Evolutionary conservation across 2,797 vertebrate genomes (phyloP), one percentile per base, ranked within the genome.

Genomic region (Anas acuta): DNA sequence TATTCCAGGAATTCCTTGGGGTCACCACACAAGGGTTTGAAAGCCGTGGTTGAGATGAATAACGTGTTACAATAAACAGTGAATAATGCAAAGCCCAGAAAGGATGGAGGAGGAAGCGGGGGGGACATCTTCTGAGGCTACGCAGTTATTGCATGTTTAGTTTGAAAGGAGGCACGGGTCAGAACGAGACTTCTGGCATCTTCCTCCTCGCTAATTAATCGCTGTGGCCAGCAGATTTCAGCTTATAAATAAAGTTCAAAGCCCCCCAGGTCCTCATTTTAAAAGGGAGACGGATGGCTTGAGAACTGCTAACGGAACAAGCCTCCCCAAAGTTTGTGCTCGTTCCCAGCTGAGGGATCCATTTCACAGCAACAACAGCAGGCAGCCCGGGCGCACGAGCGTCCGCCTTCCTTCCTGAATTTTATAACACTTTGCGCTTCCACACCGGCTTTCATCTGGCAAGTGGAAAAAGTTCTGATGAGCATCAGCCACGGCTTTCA

Each of bases 181-280:
- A 90, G 43, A 88, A 56, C 1, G 21, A 95, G 81, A 87, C 69
- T 94, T 95, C 84, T 96, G 93, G 94, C 93, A 92, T 93, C 88
- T 84, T 95, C 78, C 80, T 78, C 35, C 35, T 73, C 84, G 78
- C 47, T 75, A 96, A 95, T 95, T 94, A 93, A 95, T 92, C 84
- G 93, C 69, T 7, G 1, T 85, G 84, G 91, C 92, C 79, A 95
- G 86, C 41, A 92, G 91, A 92, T 89, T 96, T 95, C 88, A 95
- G 69, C 60, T 90, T 95, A 93, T 92, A 97, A 97, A 96, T 92
- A 92, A 92, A 94, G 84, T 90, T 96, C 90, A 95, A 95, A 95
- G 86, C 84, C 78, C 58, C 58, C 71, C 57, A 90, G 86, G 77
- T 92, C 73, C 85, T 90, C 78, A 64, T 84, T 89, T 90, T 84